These are phyloP conservation scores for Ypsolopha scabrella DNA, from an alignment of 2,888 invertebrate species.

Conservation along the genomic window DNA sequence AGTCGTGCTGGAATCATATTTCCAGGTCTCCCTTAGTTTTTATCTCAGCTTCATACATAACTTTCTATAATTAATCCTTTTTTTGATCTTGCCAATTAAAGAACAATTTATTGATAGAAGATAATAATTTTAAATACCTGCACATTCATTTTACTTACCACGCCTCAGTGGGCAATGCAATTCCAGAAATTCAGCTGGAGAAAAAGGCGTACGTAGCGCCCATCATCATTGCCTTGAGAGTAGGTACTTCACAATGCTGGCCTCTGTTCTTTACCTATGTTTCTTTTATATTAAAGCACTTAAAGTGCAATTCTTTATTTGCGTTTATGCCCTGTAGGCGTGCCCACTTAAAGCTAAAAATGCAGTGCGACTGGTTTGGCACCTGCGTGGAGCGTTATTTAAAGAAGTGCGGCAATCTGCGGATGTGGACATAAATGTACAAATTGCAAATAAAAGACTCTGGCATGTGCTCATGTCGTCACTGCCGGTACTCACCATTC, in stretches of 20 bases:
- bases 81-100: too few species aligned
- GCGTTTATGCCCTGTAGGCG: background rate
- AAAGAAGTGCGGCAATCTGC: conserved; percentile 2
- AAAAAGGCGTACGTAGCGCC: background rate
- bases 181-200: too few species aligned
- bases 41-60: too few species aligned
- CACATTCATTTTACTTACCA: too few species aligned
- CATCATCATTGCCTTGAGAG: background rate
- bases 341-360: conserved; percentile 7
- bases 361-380: conserved; percentile 22
- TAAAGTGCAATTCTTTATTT: background rate
- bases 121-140: too few species aligned
- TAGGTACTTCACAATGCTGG: background rate
- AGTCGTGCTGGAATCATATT: too few species aligned
- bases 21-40: too few species aligned
- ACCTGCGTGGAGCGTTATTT: conserved; percentile 21
- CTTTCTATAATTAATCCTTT: too few species aligned
- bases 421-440: background rate
- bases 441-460: background rate
- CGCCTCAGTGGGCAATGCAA: too few species aligned
- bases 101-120: too few species aligned
- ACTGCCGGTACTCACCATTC: too few species aligned
- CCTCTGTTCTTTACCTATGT: conserved; percentile 5
- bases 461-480: too few species aligned
- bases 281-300: conserved; percentile 1